Percentiles rank a stretch among this genome's conserved stretches.
Conservation (phyloP, 2,888 invertebrate species). For the Thumatha senex region DNA sequence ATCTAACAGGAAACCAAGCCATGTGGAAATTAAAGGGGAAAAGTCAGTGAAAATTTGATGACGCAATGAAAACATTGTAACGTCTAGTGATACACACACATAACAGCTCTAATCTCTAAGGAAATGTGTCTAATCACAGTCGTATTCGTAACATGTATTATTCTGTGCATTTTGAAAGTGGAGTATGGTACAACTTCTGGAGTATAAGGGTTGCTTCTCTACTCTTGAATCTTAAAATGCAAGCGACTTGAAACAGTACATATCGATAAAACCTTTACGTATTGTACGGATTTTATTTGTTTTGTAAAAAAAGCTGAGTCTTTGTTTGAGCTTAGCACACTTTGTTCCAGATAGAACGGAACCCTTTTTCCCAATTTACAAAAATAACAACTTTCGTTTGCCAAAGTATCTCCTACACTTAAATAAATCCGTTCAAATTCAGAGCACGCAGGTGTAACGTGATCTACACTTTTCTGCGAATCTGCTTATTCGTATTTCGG, state of each 20-base stretch:
- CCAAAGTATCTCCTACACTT: conserved; percentile 35
- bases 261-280: conserved; percentile 4
- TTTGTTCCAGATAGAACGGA: conserved; percentile 41
- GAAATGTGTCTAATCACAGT: neutral
- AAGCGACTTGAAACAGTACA: no score
- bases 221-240: no score
- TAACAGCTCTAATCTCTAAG: neutral
- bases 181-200: no score
- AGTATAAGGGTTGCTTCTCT: no score
- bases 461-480: conserved; percentile 30
- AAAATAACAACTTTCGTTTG: conserved; percentile 48
- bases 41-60: conserved; percentile 53
- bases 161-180: no score
- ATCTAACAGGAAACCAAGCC: conserved; percentile 46
- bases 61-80: conserved; percentile 43
- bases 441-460: conserved; percentile 26
- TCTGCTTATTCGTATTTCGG: conserved; percentile 12
- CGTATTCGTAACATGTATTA: neutral
- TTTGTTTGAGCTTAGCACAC: conserved; percentile 39
- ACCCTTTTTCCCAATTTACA: conserved; percentile 49
- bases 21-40: conserved; percentile 57
- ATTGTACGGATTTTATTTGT: conserved; percentile 41
- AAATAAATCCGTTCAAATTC: conserved; percentile 41
- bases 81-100: conserved; percentile 6
- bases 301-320: conserved; percentile 34